Evolutionary conservation across 2,113 vertebrate genomes (phyloP), one percentile per base, ranked within the genome.

Genomic region (Pithys albifrons): DNA sequence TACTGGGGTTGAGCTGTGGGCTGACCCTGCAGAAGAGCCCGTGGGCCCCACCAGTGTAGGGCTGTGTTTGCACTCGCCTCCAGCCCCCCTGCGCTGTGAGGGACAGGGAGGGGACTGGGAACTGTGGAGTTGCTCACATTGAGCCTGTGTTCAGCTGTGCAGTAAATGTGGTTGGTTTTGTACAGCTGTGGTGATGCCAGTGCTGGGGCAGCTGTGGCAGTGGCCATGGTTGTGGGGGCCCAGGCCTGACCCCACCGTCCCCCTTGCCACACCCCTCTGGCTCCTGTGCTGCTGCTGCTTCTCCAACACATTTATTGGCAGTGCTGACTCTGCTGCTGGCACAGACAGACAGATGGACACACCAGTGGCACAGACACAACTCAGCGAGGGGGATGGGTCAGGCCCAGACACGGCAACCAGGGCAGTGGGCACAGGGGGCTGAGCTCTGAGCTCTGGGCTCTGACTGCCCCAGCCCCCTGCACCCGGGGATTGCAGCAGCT

Each of bases 61-160:
- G 69, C 41, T 89, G 86, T 39, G 84, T 85, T 96, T 67, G 91
- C 35, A 41, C 86, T 57, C 0, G 7, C 65, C 64, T 58, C 31
- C 25, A 0, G 7, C 66, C 58, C 49, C 25, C 1, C 22, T 0
- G 15, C 8, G 23, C 4, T 3, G 45, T 23, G 1, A 3, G 12
- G 48, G 64, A 29, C 5, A 0, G 55, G 19, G 12, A 37, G 5
- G 35, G 19, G 19, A 24, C 31, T 1, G 1, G 91, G 64, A 52
- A 73, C 80, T 51, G 37, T n/a, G 59, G 22, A 91, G 65, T 97
- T 0, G 96, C 96, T 97, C 96, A 97, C 94, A 96, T 97, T 97
- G 96, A 97, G 96, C 96, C 46, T 15, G 58, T 76, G 82, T 93
- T 92, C 46, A 52, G 39, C 85, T 76, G 92, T 92, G 94, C 95